Percentiles rank a stretch among this genome's conserved stretches.
phyloP scores from a whole-genome alignment of 2,888 invertebrate genomes.

The Nycteola revayana region DNA sequence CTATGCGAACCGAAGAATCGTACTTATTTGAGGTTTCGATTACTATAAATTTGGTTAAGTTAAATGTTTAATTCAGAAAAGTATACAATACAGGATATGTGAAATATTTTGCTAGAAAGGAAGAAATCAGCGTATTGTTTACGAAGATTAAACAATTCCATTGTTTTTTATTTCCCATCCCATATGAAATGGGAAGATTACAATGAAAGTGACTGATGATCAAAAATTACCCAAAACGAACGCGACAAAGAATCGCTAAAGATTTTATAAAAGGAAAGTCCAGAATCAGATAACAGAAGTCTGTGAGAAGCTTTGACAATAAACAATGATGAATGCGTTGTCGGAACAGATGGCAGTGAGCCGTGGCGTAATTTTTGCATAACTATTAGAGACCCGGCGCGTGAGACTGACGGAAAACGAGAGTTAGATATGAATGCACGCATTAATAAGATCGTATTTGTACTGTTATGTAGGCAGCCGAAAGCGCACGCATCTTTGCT shows the following conservation, averaged over 20 bases:
- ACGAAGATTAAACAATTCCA: too few species aligned
- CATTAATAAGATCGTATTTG: conserved; percentile 25
- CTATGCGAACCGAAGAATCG: too few species aligned
- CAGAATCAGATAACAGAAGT: conserved; percentile 29
- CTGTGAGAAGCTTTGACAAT: conserved; percentile 45
- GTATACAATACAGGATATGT: too few species aligned
- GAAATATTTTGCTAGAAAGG: too few species aligned
- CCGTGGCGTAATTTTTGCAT: conserved; percentile 61
- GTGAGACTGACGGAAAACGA: conserved; percentile 46
- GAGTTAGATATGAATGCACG: conserved; percentile 32
- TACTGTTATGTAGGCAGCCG: conserved; percentile 32
- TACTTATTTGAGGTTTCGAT: too few species aligned
- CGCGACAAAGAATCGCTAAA: too few species aligned
- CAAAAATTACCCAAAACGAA: too few species aligned
- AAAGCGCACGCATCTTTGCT: conserved; percentile 39
- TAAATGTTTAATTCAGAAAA: too few species aligned
- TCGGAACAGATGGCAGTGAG: conserved; percentile 28
- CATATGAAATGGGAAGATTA: neutral
- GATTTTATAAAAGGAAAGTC: conserved; percentile 35
- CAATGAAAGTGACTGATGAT: too few species aligned
- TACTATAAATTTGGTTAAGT: too few species aligned
- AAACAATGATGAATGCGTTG: conserved; percentile 44
- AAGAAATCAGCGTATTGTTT: too few species aligned
- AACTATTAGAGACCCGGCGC: conserved; percentile 38
- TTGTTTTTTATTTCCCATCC: too few species aligned